Evolutionary conservation across 2,113 vertebrate species (phyloP).

Genomic region (Nesoenas mayeri): DNA sequence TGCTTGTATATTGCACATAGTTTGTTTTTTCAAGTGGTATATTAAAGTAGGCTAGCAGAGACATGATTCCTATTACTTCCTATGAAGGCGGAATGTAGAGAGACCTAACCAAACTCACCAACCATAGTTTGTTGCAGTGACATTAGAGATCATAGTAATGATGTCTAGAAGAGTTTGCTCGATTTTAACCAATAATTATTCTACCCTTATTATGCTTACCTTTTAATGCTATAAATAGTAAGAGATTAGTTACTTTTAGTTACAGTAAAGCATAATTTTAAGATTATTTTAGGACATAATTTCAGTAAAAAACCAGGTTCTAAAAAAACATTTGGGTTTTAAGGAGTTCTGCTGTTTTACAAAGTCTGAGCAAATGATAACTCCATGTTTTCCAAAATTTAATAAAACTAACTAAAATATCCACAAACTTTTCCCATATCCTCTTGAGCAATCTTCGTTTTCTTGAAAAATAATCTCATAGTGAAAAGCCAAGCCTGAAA

Average conservation of each 20-base stretch:
- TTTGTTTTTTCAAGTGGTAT: slow-evolving; percentile 62
- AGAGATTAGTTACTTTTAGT: slow-evolving; percentile 53
- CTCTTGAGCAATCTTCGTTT: background rate
- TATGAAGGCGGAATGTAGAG: slow-evolving; percentile 21
- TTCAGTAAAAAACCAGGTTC: background rate
- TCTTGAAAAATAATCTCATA: background rate
- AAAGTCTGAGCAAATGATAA: background rate
- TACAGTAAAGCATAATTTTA: slow-evolving; percentile 42
- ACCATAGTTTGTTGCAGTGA: slow-evolving; percentile 40
- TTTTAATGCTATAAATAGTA: slow-evolving; percentile 38
- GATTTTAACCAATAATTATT: slow-evolving; percentile 64
- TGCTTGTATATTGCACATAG: slow-evolving; percentile 19
- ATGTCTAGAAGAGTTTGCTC: slow-evolving; percentile 25
- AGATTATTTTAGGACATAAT: slow-evolving; percentile 16
- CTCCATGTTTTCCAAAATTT: background rate
- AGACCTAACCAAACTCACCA: slow-evolving; percentile 42
- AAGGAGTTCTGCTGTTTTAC: background rate
- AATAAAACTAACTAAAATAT: background rate
- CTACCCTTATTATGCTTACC: slow-evolving; percentile 19
- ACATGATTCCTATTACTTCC: slow-evolving; percentile 60
- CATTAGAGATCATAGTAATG: slow-evolving; percentile 15
- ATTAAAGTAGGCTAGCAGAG: slow-evolving; percentile 54
- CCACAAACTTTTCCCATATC: background rate
- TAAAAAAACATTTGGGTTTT: background rate
- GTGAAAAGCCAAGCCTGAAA: slow-evolving; percentile 8